Evolutionary conservation across 2,113 vertebrate genomes (phyloP), one percentile per base, ranked within the genome.

Genomic region (Baryphthengus martii): DNA sequence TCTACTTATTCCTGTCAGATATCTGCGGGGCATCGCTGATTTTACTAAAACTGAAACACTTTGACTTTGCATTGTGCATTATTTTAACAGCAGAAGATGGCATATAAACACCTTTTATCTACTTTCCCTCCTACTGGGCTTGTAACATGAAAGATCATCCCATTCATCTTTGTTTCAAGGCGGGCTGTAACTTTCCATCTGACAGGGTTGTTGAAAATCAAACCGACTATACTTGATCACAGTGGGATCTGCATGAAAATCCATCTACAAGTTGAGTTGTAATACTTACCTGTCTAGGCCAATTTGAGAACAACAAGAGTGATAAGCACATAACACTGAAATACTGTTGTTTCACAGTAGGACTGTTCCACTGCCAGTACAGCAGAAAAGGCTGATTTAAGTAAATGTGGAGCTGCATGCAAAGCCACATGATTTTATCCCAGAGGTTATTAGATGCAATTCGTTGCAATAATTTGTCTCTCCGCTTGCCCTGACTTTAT

Each of bases 161-260:
- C 70, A 87, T 93, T 96, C 88, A 89, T 90, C 93, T 93, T 81
- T 90, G 76, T 95, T 94, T 86, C 89, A 82, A 92, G 92, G 84
- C 5, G 0, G 86, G 70, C 76, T 95, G 90, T 58, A 94, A 95
- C 88, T 95, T 96, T 92, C 92, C 80, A 84, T 96, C 80, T 94
- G 92, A 88, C 92, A 92, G 73, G 66, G 70, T 28, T 91, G 95
- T 80, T 96, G 93, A 89, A 89, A 96, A 95, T 96, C 93, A 96
- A 90, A 93, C 95, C 65, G 90, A 66, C 90, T 96, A 40, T 79
- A 95, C 93, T 92, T 95, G 96, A 96, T 97, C 96, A 96, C 96
- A 96, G 96, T 93, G 78, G 95, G 96, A 92, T 96, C 92, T 96
- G 88, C 96, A 96, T 90, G 90, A 93, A 96, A 95, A 96, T 87